These are phyloP conservation scores for Aptenodytes forsteri DNA, from an alignment of 2,113 vertebrate species.

Conservation along the genomic window DNA sequence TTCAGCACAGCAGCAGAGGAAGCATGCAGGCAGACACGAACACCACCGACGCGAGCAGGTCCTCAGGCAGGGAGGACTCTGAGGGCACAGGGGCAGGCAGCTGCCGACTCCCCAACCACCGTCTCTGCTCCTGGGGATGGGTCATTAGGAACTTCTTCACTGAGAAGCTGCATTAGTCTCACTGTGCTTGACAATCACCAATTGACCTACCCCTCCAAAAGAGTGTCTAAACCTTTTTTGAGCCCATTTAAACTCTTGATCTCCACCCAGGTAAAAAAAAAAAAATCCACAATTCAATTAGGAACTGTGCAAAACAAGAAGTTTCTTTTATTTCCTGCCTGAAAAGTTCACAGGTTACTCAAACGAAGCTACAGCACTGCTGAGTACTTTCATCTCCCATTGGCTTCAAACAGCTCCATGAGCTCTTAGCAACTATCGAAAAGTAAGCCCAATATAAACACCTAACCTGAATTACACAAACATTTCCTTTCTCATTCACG, in stretches of 20 bases:
- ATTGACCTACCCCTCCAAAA: not conserved
- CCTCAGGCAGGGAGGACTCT: not conserved
- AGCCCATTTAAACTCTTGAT: not conserved
- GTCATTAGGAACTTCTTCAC: not conserved
- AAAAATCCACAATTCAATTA: not conserved
- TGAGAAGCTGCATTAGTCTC: not conserved
- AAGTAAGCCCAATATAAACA: not conserved
- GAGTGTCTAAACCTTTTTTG: not conserved
- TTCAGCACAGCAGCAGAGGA: not conserved
- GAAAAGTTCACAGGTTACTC: not conserved
- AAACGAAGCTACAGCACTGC: not conserved
- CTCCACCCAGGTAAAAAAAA: not conserved
- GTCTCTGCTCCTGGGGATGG: not conserved
- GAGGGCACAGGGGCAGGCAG: not conserved
- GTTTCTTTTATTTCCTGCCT: not conserved
- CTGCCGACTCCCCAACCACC: not conserved
- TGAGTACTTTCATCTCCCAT: not conserved
- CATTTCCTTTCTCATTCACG: not conserved
- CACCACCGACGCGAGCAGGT: not conserved
- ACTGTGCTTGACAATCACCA: not conserved
- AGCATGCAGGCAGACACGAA: accelerated
- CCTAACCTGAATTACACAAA: not conserved
- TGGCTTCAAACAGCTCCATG: not conserved
- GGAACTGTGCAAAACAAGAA: not conserved
- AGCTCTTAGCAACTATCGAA: not conserved